Percentiles rank a stretch among this genome's conserved stretches.
phyloP scores from a whole-genome alignment of 2,888 invertebrate genomes.

The Palloptera scutellata region DNA sequence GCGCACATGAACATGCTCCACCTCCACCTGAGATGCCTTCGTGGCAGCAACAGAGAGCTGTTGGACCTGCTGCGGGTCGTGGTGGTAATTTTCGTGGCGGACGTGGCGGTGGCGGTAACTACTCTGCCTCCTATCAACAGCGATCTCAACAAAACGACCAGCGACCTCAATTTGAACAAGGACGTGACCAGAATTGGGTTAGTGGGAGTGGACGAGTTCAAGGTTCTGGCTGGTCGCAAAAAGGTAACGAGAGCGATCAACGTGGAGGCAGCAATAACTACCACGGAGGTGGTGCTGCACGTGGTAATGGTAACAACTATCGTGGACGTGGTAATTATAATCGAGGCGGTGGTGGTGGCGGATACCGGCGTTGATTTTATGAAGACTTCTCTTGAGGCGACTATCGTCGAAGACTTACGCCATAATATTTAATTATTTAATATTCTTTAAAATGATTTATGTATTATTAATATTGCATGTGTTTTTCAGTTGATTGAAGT shows the following conservation, averaged over 20 bases:
- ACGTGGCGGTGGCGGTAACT: conserved; percentile 54
- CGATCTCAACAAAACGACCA: conserved; percentile 46
- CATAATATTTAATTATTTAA: too few species aligned
- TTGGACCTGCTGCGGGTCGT: conserved; percentile 66
- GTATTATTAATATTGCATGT: too few species aligned
- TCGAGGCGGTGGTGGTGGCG: conserved; percentile 39
- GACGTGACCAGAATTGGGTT: conserved; percentile 50
- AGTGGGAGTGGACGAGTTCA: conserved; percentile 62
- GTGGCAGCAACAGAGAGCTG: conserved; percentile 78
- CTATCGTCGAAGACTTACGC: too few species aligned
- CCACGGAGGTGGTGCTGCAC: conserved; percentile 28
- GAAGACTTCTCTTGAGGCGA: too few species aligned
- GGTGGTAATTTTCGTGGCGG: conserved; percentile 55
- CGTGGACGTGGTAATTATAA: conserved; percentile 43
- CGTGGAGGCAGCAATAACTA: conserved; percentile 34
- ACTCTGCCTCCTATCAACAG: conserved; percentile 35
- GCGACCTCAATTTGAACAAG: conserved; percentile 45
- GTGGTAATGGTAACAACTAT: conserved; percentile 32
- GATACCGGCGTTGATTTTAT: conserved; percentile 15
- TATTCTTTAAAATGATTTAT: too few species aligned
- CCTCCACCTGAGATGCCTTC: conserved; percentile 98
- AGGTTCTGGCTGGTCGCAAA: conserved; percentile 59
- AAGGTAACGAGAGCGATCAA: conserved; percentile 45
- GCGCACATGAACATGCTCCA: conserved; percentile 88
- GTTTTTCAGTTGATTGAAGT: too few species aligned